phyloP scores from a whole-genome alignment of 2,113 vertebrate species.

The Illadopsis cleaveri region DNA sequence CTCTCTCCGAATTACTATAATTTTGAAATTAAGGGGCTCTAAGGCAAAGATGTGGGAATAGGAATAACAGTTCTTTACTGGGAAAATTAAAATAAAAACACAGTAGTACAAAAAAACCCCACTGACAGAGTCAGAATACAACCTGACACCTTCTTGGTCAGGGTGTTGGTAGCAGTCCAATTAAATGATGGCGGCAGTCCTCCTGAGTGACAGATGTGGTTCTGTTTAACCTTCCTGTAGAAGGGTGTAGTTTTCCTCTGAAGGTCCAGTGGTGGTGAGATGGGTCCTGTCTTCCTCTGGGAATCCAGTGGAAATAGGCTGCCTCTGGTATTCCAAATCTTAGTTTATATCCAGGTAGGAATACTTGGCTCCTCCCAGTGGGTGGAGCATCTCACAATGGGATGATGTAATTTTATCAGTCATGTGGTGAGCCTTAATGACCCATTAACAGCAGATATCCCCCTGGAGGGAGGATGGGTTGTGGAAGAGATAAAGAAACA shows the following conservation, averaged over 20 bases:
- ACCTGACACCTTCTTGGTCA: neutral
- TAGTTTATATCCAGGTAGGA: neutral
- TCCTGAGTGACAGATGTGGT: neutral
- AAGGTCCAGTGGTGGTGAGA: neutral
- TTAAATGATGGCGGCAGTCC: neutral
- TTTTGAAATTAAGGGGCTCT: neutral
- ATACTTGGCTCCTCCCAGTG: neutral
- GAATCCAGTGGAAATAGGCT: neutral
- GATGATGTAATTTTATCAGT: neutral
- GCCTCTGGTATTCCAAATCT: neutral
- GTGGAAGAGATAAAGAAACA: neutral
- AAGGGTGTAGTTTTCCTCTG: neutral
- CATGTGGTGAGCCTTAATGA: neutral
- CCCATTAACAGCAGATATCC: neutral
- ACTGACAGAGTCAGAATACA: neutral
- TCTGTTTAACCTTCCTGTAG: neutral
- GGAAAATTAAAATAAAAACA: neutral
- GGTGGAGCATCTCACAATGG: neutral
- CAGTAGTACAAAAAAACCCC: neutral
- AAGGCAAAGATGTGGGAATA: neutral
- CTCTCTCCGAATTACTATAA: neutral
- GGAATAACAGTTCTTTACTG: neutral
- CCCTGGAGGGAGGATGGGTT: neutral
- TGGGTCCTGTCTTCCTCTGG: neutral
- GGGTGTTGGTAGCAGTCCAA: neutral